Conservation (phyloP, 2,113 vertebrate species). For the Tragulus kanchil region DNA sequence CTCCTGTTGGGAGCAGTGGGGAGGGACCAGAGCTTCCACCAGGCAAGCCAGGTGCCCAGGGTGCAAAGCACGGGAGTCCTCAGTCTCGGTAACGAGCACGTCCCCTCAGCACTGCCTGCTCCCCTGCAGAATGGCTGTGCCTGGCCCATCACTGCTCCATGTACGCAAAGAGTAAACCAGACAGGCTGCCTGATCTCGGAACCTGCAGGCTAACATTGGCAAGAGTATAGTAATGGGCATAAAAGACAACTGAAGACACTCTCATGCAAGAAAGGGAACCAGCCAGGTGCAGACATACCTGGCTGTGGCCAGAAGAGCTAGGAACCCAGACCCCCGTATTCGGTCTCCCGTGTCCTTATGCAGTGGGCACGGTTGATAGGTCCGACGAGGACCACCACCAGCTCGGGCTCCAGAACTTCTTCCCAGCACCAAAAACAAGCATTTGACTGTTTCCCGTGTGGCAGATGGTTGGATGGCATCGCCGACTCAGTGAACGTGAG, state of each 20-base stretch:
- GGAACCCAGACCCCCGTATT: fast-evolving
- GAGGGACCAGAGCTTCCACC: neutral
- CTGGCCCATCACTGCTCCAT: fast-evolving
- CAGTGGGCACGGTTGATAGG: too few species aligned
- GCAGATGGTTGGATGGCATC: too few species aligned
- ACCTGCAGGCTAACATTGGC: neutral
- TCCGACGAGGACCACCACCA: neutral
- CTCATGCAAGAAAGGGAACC: neutral
- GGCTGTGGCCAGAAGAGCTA: neutral
- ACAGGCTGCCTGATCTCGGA: fast-evolving
- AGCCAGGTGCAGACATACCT: neutral
- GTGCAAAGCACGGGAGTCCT: neutral
- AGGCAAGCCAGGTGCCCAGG: neutral
- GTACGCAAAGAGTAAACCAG: neutral
- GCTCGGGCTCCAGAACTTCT: neutral
- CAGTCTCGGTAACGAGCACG: fast-evolving
- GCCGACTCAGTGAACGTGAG: too few species aligned
- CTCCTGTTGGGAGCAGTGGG: too few species aligned
- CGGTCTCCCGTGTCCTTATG: fast-evolving
- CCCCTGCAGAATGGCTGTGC: neutral
- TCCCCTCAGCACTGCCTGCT: fast-evolving
- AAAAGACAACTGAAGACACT: neutral
- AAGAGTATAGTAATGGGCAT: neutral
- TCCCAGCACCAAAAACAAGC: neutral
- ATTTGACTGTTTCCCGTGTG: neutral